phyloP scores from a whole-genome alignment of 2,888 invertebrate species.

The Tholera decimalis region DNA sequence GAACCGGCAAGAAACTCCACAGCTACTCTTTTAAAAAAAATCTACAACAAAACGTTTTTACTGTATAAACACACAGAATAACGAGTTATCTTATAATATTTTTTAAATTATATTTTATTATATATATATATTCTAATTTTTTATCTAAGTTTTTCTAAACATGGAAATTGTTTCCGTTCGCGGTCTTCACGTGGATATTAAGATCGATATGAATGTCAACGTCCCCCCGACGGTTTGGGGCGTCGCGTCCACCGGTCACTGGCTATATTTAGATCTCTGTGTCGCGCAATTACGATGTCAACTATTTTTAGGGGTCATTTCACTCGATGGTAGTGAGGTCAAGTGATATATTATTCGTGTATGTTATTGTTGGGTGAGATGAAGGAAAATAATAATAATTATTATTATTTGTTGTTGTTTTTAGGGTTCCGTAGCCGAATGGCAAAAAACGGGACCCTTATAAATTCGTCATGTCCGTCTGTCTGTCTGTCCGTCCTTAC shows the following conservation, averaged over 20 bases:
- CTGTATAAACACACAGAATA: too few relatives aligned
- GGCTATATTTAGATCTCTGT: constrained; percentile 46
- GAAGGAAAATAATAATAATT: too few relatives aligned
- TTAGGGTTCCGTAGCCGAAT: too few relatives aligned
- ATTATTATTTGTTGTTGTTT: too few relatives aligned
- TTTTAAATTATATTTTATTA: not conserved
- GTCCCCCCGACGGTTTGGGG: constrained; percentile 45
- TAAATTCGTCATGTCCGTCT: too few relatives aligned
- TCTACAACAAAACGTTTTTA: too few relatives aligned
- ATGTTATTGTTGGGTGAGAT: constrained; percentile 6
- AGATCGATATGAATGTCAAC: constrained; percentile 47
- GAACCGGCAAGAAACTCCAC: too few relatives aligned
- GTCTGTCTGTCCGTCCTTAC: too few relatives aligned
- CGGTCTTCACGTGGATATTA: not conserved
- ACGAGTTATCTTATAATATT: too few relatives aligned
- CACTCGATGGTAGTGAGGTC: constrained; percentile 52
- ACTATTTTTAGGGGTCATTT: constrained; percentile 66
- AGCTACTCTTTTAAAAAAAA: too few relatives aligned
- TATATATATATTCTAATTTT: not conserved
- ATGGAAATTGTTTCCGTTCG: not conserved
- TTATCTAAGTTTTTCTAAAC: not conserved
- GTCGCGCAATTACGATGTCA: constrained; percentile 48
- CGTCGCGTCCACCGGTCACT: constrained; percentile 32
- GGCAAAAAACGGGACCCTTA: too few relatives aligned
- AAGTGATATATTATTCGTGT: constrained; percentile 22